Base-by-base conservation (phyloP, 35 echinoderm and acorn worm genomes). In the Heliocidaris tuberculata region DNA sequence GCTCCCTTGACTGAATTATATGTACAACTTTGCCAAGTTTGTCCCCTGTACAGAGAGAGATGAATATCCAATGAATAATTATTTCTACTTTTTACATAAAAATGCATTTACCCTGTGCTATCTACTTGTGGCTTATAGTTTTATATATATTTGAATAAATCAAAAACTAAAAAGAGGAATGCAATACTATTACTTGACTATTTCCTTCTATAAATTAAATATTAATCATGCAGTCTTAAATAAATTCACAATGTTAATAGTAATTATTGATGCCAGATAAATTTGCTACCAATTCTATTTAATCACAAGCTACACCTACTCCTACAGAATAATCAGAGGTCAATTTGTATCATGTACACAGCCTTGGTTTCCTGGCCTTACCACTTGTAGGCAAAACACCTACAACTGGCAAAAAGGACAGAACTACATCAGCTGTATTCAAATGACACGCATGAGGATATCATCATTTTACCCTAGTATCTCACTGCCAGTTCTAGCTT, bases 1-100 rank as follows among this genome's bases (percentile, higher is more conserved):
- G 98, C 94, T 99, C 98, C 96, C 98, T 95, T 35, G 98, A 97
- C 95, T 99, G 98, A 78, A 99, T 99, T 85, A 99, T 99, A 97
- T 99, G 98, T 96, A 99, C 98, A 96, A 99, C 98, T 96, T 96
- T 95, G 86, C 98, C 98, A 59, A 99, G 96, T 93, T 99, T 99
- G 95, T 99, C 98, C 95, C 98, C 98, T 99, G 95, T 0, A 78
- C 31, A 92, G 24, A 93, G 2, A 48, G 0, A 49, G 9, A n/a
- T 10, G 30, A 94, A 2, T 48, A 85, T 30, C 13, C 10, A 2
- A 11, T 27, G 30, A 15, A 71, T 60, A 59, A 96, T 94, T 95
- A 99, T 19, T 85, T 42, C 35, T 42, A 42, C 35, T 1, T 42
- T 42, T 42, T 42, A 42, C 35, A 42, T 42, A 42, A 42, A 42